A percentile compares a stretch with the other conserved stretches of the same genome.
Evolutionary conservation across 2,797 vertebrate genomes (phyloP).

Genomic region (Varecia variegata): DNA sequence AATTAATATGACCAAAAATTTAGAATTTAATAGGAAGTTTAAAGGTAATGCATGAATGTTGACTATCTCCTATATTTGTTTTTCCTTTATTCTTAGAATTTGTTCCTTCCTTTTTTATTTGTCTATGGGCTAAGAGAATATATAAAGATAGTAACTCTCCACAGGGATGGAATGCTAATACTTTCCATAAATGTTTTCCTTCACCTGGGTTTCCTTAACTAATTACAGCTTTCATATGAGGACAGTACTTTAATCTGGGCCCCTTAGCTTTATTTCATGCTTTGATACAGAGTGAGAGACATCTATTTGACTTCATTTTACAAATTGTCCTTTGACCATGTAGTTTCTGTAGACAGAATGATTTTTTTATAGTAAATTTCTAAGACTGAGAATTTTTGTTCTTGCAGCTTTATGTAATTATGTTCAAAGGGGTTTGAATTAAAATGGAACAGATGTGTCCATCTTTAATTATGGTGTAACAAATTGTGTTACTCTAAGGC

Average conservation of each 20-base stretch:
- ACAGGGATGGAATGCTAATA: not conserved
- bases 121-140: not conserved
- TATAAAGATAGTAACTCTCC: not conserved
- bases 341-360: slow-evolving; percentile 18
- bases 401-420: slow-evolving; percentile 73
- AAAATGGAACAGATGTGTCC: slow-evolving; percentile 74
- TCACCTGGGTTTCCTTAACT: slow-evolving; percentile 48
- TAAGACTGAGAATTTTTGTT: slow-evolving; percentile 69
- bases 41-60: not conserved
- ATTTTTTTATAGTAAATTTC: slow-evolving; percentile 60
- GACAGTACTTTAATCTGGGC: slow-evolving; percentile 54
- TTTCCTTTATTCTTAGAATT: not conserved
- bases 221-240: slow-evolving; percentile 38
- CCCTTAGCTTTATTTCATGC: slow-evolving; percentile 42
- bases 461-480: slow-evolving; percentile 63
- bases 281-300: slow-evolving; percentile 25
- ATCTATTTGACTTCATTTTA: slow-evolving; percentile 50
- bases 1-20: slow-evolving; percentile 13
- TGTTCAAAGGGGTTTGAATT: slow-evolving; percentile 70
- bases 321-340: slow-evolving; percentile 54
- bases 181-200: slow-evolving; percentile 4
- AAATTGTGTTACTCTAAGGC: slow-evolving; percentile 58
- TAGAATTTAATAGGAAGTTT: not conserved
- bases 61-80: not conserved
- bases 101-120: not conserved